Percentiles rank a stretch among this genome's conserved stretches.
phyloP scores from a whole-genome alignment of 2,113 vertebrate genomes.

The Centropristis striata region DNA sequence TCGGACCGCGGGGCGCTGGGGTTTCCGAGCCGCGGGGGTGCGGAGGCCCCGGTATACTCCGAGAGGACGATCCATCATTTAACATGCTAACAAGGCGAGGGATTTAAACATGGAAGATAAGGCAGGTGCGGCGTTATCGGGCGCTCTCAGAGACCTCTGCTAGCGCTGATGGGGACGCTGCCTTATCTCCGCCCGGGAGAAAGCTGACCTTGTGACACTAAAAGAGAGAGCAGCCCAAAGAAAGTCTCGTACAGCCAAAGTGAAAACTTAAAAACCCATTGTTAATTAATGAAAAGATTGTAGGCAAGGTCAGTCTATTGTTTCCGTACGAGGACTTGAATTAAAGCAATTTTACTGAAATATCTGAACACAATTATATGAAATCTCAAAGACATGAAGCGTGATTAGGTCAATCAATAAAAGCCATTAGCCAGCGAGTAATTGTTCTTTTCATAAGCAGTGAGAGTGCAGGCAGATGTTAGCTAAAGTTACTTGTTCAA shows the following conservation, averaged over 20 bases:
- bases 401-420: not conserved
- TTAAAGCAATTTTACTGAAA: not conserved
- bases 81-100: slow-evolving; percentile 77
- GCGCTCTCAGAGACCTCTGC: slow-evolving; percentile 54
- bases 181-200: slow-evolving; percentile 58
- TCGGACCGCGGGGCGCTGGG: slow-evolving; percentile 39
- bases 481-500: not conserved
- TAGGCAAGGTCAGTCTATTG: not conserved
- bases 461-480: not conserved
- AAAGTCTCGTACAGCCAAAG: slow-evolving; percentile 6
- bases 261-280: not conserved
- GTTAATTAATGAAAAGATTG: slow-evolving; percentile 25
- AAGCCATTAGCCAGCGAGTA: not conserved
- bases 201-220: slow-evolving; percentile 57
- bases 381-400: not conserved
- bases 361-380: not conserved
- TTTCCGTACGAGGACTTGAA: not conserved
- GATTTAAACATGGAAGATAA: slow-evolving; percentile 77
- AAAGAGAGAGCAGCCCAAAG: not conserved
- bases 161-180: slow-evolving; percentile 24
- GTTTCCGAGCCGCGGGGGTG: slow-evolving; percentile 52
- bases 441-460: not conserved
- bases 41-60: slow-evolving; percentile 28
- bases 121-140: slow-evolving; percentile 65
- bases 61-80: slow-evolving; percentile 79